Conservation (phyloP, 2,797 vertebrate species). For the Eptatretus atami region DNA sequence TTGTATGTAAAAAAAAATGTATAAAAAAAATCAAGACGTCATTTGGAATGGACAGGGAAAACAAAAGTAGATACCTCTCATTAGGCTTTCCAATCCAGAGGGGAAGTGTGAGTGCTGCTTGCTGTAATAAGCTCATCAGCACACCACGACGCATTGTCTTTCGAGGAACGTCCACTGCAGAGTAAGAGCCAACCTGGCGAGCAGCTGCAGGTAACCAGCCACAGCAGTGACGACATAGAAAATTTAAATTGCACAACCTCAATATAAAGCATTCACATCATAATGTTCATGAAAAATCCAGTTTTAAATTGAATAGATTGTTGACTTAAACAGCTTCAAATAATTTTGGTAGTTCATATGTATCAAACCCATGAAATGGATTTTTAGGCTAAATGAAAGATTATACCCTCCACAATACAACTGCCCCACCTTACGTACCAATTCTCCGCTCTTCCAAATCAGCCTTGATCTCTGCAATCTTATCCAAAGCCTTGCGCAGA, state of each 20-base stretch:
- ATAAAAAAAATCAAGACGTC: too few species aligned
- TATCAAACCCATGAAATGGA: too few species aligned
- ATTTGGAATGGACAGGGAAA: not conserved
- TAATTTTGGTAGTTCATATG: not conserved
- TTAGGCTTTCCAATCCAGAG: slow-evolving; percentile 71
- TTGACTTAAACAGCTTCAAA: too few species aligned
- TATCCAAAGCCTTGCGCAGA: slow-evolving; percentile 42
- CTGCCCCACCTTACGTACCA: slow-evolving; percentile 18
- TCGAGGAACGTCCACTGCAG: slow-evolving; percentile 40
- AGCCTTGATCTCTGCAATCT: slow-evolving; percentile 63
- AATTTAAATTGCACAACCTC: too few species aligned
- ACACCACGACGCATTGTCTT: slow-evolving; percentile 68
- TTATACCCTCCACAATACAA: not conserved
- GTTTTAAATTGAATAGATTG: too few species aligned
- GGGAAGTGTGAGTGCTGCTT: slow-evolving; percentile 66
- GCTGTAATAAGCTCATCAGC: slow-evolving; percentile 59
- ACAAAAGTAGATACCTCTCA: slow-evolving; percentile 22
- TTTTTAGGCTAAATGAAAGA: too few species aligned
- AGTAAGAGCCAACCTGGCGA: slow-evolving; percentile 48
- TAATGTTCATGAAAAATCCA: too few species aligned
- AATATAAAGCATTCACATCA: too few species aligned
- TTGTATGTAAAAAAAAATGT: too few species aligned
- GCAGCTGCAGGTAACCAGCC: slow-evolving; percentile 20
- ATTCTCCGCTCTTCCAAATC: slow-evolving; percentile 49
- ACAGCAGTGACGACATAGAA: too few species aligned